Base-by-base conservation (phyloP, 92 coral and sea anemone genomes). In the Porites rus region DNA sequence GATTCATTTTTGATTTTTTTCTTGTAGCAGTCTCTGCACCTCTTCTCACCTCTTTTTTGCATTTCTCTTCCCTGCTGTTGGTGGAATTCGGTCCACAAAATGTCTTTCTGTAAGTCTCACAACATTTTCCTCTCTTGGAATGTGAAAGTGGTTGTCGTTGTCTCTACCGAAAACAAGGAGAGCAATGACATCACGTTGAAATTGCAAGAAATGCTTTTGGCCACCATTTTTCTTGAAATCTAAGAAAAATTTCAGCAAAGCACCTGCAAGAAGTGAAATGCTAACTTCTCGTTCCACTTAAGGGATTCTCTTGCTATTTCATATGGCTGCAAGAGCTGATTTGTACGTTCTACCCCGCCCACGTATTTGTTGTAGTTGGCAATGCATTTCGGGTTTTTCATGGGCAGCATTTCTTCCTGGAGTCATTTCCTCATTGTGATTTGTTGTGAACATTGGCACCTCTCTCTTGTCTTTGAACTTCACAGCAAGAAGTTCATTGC, bases 311-410 rank as follows among this genome's bases (percentile, higher is more conserved):
- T 69, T 14, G 77, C 71, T 31, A 77, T 75, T 56, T 77, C 28
- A 75, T 86, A 76, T 18, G 77, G 77, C 62, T 87, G 87, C 75
- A 80, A 18, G 65, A 87, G 74, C 82, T 89, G 89, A 19, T 85
- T 82, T 6, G 89, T 89, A 17, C 74, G 61, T 68, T 89, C 91
- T 8, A 87, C 77, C 12, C 81, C 77, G 0, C 91, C 91, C 83
- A 88, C 75, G 20, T 81, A 74, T 72, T 85, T 90, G 17, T 85
- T 90, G 83, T 85, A 85, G 61, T 85, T 64, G 12, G 22, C 56
- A 75, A 19, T 75, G 66, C 79, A 50, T 72, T 72, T 73, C 38
- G 77, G 77, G 77, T 73, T 73, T 73, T 73, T 73, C 60, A 22
- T 73, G 60, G 78, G 78, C 83, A 38, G 53, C 69, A 60, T 84